Conservation (phyloP, 2,113 vertebrate species). For the Neotoma lepida region DNA sequence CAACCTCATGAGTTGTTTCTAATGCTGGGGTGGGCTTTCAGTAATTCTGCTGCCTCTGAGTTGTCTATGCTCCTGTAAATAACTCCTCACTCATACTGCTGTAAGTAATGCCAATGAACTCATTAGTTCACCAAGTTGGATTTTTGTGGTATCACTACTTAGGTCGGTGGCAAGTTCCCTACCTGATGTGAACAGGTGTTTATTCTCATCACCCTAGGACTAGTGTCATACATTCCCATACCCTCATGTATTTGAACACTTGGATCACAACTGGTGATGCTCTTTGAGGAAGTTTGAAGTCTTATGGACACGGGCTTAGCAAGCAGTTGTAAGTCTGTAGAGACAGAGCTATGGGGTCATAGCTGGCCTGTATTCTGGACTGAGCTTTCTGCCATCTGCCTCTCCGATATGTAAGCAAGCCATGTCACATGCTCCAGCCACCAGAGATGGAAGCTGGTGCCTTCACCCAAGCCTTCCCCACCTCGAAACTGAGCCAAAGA, state of each 20-base stretch:
- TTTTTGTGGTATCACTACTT: background rate
- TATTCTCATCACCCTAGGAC: background rate
- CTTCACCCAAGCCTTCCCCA: background rate
- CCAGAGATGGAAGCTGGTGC: background rate
- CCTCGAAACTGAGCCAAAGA: background rate
- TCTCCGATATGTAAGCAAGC: background rate
- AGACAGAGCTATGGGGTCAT: background rate
- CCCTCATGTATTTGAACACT: background rate
- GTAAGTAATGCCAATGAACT: background rate
- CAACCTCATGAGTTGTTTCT: background rate
- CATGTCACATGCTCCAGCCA: background rate
- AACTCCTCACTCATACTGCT: background rate
- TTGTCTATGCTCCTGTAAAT: background rate
- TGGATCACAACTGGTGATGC: background rate
- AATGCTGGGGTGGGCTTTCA: background rate
- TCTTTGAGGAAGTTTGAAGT: background rate
- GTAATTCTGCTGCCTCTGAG: background rate
- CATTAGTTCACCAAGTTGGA: background rate
- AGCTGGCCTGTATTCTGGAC: background rate
- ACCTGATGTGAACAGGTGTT: background rate
- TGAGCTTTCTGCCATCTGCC: background rate
- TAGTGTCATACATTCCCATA: background rate
- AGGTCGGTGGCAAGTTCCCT: background rate
- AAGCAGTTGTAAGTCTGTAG: background rate
- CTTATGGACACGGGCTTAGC: background rate